Conservation (phyloP, 1,140 invertebrate species). For the Eufriesea mexicana region DNA sequence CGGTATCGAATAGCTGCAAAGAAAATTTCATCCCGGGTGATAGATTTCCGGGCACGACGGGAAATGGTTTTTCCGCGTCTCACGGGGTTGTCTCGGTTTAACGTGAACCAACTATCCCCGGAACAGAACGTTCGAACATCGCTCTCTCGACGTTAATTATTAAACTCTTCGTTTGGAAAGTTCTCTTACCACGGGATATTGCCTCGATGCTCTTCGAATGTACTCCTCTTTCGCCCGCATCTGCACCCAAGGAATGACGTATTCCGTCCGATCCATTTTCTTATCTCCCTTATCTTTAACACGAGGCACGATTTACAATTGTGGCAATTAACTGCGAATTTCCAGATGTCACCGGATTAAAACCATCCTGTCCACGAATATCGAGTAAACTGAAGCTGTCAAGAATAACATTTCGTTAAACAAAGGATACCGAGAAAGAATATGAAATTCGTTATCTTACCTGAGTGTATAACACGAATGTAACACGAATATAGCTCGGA, state of each 20-base stretch:
- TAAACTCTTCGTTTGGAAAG: slow-evolving; percentile 21
- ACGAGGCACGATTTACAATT: slow-evolving; percentile 12
- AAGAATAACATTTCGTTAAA: neutral
- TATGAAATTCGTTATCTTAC: neutral
- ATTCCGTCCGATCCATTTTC: slow-evolving; percentile 55
- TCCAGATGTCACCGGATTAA: neutral
- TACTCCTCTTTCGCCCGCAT: slow-evolving; percentile 60
- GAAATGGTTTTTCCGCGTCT: slow-evolving; percentile 20
- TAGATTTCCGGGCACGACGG: neutral
- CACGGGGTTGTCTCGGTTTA: neutral
- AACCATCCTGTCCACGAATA: neutral
- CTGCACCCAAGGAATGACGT: slow-evolving; percentile 65
- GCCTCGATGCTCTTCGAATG: slow-evolving; percentile 45
- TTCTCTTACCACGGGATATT: slow-evolving; percentile 40
- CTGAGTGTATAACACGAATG: neutral
- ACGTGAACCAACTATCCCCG: slow-evolving; percentile 5
- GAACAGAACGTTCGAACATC: slow-evolving; percentile 9
- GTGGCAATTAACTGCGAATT: slow-evolving; percentile 39
- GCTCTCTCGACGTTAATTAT: slow-evolving; percentile 30
- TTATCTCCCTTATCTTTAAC: slow-evolving; percentile 2
- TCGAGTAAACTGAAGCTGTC: neutral
- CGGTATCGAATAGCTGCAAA: neutral
- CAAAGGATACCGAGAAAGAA: neutral
- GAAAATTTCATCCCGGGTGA: slow-evolving; percentile 19
- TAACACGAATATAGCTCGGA: too few relatives aligned